phyloP scores from a whole-genome alignment of 2,888 invertebrate genomes.

The Pomacea canaliculata region DNA sequence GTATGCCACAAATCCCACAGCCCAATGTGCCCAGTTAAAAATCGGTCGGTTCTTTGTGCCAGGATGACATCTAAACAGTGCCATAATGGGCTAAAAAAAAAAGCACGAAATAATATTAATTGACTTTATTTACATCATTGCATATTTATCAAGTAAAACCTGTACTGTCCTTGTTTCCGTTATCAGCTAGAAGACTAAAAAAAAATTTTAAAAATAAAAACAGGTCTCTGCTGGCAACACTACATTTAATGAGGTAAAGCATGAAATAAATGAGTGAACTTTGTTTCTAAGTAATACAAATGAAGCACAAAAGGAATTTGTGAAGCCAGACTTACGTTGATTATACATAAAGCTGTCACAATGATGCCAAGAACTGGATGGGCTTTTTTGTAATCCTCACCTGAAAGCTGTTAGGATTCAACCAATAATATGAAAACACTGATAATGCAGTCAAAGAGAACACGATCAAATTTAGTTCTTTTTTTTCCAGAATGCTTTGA shows the following conservation, averaged over 20 bases:
- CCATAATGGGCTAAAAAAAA: constrained; percentile 62
- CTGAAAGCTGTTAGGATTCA: constrained; percentile 33
- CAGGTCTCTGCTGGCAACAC: no score
- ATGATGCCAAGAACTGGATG: constrained; percentile 68
- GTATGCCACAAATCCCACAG: constrained; percentile 64
- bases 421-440: no score
- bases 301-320: no score
- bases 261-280: no score
- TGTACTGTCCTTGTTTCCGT: neutral
- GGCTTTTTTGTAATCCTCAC: constrained; percentile 53
- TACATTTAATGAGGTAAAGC: no score
- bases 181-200: no score
- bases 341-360: constrained; percentile 56
- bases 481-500: no score
- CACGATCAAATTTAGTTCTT: no score
- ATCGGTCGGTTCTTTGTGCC: constrained; percentile 51
- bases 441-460: no score
- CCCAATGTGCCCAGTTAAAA: constrained; percentile 70
- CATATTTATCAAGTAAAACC: neutral
- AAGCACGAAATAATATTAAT: neutral
- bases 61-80: constrained; percentile 63
- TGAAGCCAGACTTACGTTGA: constrained; percentile 61
- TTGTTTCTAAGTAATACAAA: no score
- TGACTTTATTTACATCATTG: neutral
- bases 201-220: no score